phyloP scores from a whole-genome alignment of 2,888 invertebrate species.

The Ormia ochracea region DNA sequence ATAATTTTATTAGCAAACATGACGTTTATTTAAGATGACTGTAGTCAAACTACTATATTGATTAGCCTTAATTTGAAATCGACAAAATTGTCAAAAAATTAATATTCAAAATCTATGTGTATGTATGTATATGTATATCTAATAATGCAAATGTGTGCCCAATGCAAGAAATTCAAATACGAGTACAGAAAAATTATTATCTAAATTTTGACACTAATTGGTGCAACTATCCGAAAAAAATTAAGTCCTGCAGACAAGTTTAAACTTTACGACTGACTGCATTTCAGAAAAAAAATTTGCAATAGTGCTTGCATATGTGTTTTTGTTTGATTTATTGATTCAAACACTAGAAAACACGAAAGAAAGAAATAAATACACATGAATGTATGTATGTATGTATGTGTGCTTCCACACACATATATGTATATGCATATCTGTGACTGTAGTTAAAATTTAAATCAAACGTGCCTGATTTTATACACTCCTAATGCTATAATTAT shows the following conservation, averaged over 20 bases:
- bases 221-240: slow-evolving; percentile 9
- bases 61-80: slow-evolving; percentile 57
- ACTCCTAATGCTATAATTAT: slow-evolving; percentile 8
- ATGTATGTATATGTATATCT: neutral
- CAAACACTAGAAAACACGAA: neutral
- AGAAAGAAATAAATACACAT: neutral
- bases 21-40: neutral
- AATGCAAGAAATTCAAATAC: neutral
- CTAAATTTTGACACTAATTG: neutral
- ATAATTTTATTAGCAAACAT: slow-evolving; percentile 16
- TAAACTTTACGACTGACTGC: slow-evolving; percentile 19
- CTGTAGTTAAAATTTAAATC: slow-evolving; percentile 19
- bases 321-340: slow-evolving; percentile 9
- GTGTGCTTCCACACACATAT: too few relatives aligned
- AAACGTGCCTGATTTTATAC: neutral
- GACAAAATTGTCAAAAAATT: slow-evolving; percentile 26
- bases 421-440: neutral
- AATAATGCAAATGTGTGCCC: neutral
- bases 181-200: neutral
- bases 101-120: slow-evolving; percentile 6
- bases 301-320: slow-evolving; percentile 15
- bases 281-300: slow-evolving; percentile 31
- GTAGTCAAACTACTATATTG: slow-evolving; percentile 24
- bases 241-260: slow-evolving; percentile 20
- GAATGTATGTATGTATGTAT: too few relatives aligned